These are phyloP conservation scores for Porites divaricata DNA, from an alignment of 92 coral and sea anemone species.

Conservation along the genomic window DNA sequence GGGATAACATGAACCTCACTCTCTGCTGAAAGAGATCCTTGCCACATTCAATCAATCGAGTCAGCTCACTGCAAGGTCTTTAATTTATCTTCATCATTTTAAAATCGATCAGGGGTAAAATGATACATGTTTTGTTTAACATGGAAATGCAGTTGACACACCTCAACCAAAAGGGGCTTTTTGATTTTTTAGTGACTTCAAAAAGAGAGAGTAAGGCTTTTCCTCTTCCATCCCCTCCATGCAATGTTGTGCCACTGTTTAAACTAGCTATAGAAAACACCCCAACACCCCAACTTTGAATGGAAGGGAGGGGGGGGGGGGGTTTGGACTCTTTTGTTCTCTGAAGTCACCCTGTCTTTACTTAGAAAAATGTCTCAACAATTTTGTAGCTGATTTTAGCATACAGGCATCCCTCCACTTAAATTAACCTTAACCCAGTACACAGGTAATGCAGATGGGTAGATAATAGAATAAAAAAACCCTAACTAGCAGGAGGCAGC, in stretches of 20 bases:
- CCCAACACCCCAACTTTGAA: not conserved
- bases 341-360: too few species aligned
- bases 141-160: not conserved
- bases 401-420: not conserved
- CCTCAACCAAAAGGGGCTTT: too few species aligned
- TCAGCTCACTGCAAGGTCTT: not conserved
- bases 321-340: too few species aligned
- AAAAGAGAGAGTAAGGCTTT: too few species aligned
- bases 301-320: too few species aligned
- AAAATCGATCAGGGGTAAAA: not conserved
- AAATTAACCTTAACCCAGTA: not conserved
- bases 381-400: not conserved
- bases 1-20: conserved; percentile 15
- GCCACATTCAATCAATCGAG: conserved; percentile 2
- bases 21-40: conserved; percentile 6
- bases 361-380: too few species aligned
- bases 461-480: not conserved
- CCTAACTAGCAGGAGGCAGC: not conserved
- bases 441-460: conserved; percentile 3
- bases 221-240: too few species aligned
- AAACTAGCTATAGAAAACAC: too few species aligned
- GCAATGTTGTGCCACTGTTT: too few species aligned
- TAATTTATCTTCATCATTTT: too few species aligned
- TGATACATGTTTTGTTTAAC: conserved; percentile 17
- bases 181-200: too few species aligned